These are phyloP conservation scores for Cremastinae sp. DNA, from an alignment of 2,888 invertebrate genomes.

Conservation along the genomic window DNA sequence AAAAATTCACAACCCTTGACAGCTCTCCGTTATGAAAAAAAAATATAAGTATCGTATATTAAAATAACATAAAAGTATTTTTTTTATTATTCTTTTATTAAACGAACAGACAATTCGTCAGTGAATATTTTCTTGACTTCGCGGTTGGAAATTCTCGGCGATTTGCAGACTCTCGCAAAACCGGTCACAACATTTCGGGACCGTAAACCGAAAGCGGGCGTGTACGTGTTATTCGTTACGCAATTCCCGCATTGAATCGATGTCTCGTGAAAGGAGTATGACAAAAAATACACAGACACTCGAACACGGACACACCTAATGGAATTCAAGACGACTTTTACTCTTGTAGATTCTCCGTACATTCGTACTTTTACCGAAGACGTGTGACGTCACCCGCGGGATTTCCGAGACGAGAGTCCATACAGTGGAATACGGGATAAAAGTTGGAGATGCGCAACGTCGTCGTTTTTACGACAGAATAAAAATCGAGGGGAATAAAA, in stretches of 20 bases:
- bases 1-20: no score
- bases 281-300: constrained; percentile 20
- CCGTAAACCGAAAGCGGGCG: constrained; percentile 17
- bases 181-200: constrained; percentile 48
- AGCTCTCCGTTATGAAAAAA: no score
- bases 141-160: constrained; percentile 23
- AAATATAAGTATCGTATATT: no score
- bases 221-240: constrained; percentile 29
- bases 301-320: constrained; percentile 19
- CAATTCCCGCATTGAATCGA: constrained; percentile 45
- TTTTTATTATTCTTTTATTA: background rate
- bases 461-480: background rate
- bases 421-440: background rate
- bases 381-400: constrained; percentile 36
- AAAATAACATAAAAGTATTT: no score
- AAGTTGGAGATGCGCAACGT: background rate
- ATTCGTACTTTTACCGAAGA: background rate
- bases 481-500: no score
- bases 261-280: background rate
- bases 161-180: constrained; percentile 55
- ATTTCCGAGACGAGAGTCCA: constrained; percentile 25
- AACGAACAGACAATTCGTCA: background rate
- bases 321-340: constrained; percentile 52
- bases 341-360: constrained; percentile 46
- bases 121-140: background rate